Conservation (phyloP, 2,797 vertebrate species). For the Crax fasciolata region DNA sequence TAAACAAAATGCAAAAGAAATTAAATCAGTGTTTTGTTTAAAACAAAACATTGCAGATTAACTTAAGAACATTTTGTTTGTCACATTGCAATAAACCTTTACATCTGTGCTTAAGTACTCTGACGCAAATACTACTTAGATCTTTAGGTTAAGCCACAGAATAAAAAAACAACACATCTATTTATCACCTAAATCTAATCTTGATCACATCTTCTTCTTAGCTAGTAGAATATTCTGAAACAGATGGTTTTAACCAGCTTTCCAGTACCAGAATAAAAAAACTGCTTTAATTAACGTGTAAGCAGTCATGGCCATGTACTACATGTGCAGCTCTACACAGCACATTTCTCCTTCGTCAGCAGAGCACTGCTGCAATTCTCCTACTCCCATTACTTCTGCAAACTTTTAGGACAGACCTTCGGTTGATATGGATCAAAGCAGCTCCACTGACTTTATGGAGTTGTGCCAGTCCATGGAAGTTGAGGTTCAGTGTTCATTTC, state of each 20-base stretch:
- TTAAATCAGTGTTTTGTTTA: not conserved
- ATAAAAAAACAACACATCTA: constrained; percentile 6
- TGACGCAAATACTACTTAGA: constrained; percentile 55
- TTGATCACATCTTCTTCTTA: constrained; percentile 37
- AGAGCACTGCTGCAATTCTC: not conserved
- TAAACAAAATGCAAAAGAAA: constrained; percentile 18
- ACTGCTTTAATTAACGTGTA: constrained; percentile 52
- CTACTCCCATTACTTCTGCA: not conserved
- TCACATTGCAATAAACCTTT: constrained; percentile 39
- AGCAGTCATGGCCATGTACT: not conserved
- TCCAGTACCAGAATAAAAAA: constrained; percentile 27
- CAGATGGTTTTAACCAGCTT: constrained; percentile 65
- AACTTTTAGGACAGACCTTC: constrained; percentile 23
- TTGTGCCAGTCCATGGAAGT: not conserved
- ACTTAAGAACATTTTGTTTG: constrained; percentile 38
- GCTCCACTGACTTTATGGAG: not conserved
- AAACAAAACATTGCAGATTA: constrained; percentile 44
- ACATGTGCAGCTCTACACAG: not conserved
- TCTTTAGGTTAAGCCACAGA: constrained; percentile 2
- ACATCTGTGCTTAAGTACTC: constrained; percentile 45
- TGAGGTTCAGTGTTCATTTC: not conserved
- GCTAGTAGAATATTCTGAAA: constrained; percentile 46
- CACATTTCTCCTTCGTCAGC: not conserved
- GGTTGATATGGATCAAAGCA: not conserved
- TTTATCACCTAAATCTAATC: constrained; percentile 73